Conservation (phyloP, 2,113 vertebrate genomes). For the Misgurnus anguillicaudatus region DNA sequence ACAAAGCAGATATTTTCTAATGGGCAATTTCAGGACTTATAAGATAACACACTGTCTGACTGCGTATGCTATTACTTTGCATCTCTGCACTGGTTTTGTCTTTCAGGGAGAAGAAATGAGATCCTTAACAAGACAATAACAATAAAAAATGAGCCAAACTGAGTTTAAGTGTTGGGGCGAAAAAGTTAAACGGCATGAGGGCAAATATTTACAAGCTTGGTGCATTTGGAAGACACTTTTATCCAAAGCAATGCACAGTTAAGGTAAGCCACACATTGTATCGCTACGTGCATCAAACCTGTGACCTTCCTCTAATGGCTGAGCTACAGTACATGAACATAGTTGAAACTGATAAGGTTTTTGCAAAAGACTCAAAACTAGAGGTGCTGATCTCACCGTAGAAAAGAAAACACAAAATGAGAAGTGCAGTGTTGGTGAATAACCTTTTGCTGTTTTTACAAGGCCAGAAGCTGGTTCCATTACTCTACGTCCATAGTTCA, state of each 20-base stretch:
- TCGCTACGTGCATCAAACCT: too few species aligned
- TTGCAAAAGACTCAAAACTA: slow-evolving; percentile 1
- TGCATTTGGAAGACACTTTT: too few species aligned
- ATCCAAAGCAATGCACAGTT: too few species aligned
- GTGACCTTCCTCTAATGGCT: background rate
- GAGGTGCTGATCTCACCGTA: background rate
- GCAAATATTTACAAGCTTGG: slow-evolving; percentile 44
- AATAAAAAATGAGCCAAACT: background rate
- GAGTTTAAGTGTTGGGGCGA: background rate
- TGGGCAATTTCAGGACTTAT: slow-evolving; percentile 50
- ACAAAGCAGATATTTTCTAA: slow-evolving; percentile 57
- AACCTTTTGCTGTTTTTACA: background rate
- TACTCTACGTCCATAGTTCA: slow-evolving; percentile 13
- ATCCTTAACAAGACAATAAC: slow-evolving; percentile 30
- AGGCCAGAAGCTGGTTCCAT: slow-evolving; percentile 16
- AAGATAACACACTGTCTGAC: slow-evolving; percentile 49
- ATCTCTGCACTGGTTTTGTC: slow-evolving; percentile 41
- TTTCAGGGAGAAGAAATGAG: slow-evolving; percentile 36
- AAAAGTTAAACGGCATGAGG: slow-evolving; percentile 21
- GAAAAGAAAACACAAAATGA: slow-evolving; percentile 20
- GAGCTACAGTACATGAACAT: slow-evolving; percentile 24
- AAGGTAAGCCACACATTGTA: too few species aligned
- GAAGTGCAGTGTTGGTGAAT: background rate
- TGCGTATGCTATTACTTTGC: slow-evolving; percentile 36
- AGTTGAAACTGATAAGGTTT: slow-evolving; percentile 34